Evolutionary conservation across 2,888 invertebrate species (phyloP).

Genomic region (Philereme vetulata): DNA sequence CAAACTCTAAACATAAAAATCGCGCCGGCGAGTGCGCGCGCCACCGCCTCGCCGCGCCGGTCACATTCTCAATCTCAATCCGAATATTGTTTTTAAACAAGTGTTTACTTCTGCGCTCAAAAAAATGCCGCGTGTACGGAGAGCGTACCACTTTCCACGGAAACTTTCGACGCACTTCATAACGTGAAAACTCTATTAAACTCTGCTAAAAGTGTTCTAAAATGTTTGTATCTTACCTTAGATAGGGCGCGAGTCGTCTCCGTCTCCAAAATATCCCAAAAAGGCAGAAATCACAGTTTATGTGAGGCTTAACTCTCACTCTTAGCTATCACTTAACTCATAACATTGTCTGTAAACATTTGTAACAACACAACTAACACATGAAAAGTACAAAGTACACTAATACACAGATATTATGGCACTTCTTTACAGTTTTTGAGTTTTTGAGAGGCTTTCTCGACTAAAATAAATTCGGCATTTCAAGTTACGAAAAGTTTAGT

Average conservation of each 20-base stretch:
- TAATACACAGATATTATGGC: conserved; percentile 32
- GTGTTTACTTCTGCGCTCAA: conserved; percentile 51
- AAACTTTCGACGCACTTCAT: conserved; percentile 15
- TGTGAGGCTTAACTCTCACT: conserved; percentile 20
- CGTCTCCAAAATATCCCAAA: conserved; percentile 39
- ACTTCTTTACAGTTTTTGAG: conserved; percentile 31
- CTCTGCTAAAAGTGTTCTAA: conserved; percentile 5
- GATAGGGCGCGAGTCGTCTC: conserved; percentile 29
- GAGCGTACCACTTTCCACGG: conserved; percentile 45
- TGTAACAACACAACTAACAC: conserved; percentile 26
- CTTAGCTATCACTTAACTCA: conserved; percentile 40
- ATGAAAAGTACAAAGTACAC: conserved; percentile 29
- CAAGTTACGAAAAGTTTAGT: conserved; percentile 38
- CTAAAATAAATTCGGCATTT: conserved; percentile 33
- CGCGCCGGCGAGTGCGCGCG: no score
- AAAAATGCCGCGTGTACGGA: conserved; percentile 53
- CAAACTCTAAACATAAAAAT: no score
- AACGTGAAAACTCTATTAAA: not conserved
- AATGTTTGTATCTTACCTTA: conserved; percentile 34
- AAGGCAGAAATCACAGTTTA: conserved; percentile 33
- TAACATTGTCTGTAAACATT: conserved; percentile 39
- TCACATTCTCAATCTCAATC: not conserved
- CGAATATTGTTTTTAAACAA: conserved; percentile 28
- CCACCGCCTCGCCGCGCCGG: not conserved
- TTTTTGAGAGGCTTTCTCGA: conserved; percentile 15